phyloP scores from a whole-genome alignment of 2,888 invertebrate genomes.

The Diarsia brunnea region DNA sequence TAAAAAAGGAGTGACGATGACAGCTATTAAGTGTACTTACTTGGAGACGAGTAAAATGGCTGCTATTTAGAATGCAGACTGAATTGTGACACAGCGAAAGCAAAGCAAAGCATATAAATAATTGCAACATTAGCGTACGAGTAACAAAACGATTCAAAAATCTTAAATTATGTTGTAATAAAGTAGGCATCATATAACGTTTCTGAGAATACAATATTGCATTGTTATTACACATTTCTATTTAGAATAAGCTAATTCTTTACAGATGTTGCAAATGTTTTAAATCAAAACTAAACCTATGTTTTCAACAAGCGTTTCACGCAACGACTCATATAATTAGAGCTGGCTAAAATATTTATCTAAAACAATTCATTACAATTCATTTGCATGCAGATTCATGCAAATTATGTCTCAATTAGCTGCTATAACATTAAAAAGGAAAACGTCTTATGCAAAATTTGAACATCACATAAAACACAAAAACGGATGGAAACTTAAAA shows the following conservation, averaged over 20 bases:
- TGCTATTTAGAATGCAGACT: conserved; percentile 8
- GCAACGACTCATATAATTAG: conserved; percentile 34
- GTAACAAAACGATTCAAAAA: not conserved
- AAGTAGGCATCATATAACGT: not conserved
- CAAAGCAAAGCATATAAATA: conserved; percentile 1
- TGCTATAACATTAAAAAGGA: conserved; percentile 25
- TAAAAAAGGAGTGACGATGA: conserved; percentile 5
- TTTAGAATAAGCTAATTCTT: not conserved
- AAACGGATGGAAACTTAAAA: not conserved
- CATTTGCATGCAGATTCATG: conserved; percentile 53
- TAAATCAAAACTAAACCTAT: conserved; percentile 6
- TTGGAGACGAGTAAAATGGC: conserved; percentile 2
- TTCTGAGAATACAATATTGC: conserved; percentile 13
- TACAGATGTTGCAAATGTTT: conserved; percentile 14
- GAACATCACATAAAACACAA: conserved; percentile 3
- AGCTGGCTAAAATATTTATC: conserved; percentile 18
- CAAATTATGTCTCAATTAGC: conserved; percentile 37
- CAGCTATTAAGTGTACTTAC: conserved; percentile 7
- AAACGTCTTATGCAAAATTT: conserved; percentile 12
- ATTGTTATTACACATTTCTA: conserved; percentile 15
- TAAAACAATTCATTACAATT: conserved; percentile 46
- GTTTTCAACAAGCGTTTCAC: conserved; percentile 29
- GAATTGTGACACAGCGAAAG: conserved; percentile 7
- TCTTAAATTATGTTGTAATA: not conserved
- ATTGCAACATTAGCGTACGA: not conserved